Evolutionary conservation across 2,113 vertebrate species (phyloP).

Genomic region (Alectura lathami): DNA sequence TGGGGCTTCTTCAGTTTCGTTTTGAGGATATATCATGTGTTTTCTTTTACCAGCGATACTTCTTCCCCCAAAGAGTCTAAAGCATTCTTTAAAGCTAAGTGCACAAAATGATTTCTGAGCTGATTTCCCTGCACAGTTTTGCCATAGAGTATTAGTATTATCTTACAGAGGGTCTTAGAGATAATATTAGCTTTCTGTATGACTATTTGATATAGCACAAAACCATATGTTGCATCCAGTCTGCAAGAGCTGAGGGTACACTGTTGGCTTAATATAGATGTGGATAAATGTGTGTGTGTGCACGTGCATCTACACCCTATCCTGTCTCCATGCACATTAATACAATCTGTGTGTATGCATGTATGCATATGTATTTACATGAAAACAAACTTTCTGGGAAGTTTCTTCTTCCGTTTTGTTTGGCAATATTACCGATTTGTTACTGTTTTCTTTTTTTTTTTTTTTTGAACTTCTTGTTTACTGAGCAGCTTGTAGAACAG

Average conservation of each 20-base stretch:
- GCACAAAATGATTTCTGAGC: conserved; percentile 27
- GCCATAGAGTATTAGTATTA: conserved; percentile 43
- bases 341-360: background rate
- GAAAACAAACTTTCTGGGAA: background rate
- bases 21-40: conserved; percentile 31
- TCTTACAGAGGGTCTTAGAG: conserved; percentile 51
- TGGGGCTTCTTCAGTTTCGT: conserved; percentile 51
- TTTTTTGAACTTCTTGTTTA: background rate
- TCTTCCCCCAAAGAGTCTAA: conserved; percentile 8
- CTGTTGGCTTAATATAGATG: background rate
- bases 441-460: background rate
- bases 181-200: conserved; percentile 54
- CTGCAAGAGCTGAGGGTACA: background rate
- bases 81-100: conserved; percentile 24
- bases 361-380: background rate
- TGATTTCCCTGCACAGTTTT: conserved; percentile 30
- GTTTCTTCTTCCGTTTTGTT: background rate
- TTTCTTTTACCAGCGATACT: conserved; percentile 35
- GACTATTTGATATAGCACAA: conserved; percentile 32
- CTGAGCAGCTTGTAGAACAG: background rate
- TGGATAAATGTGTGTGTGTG: background rate
- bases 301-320: background rate
- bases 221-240: conserved; percentile 27
- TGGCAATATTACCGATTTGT: background rate
- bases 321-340: background rate